phyloP scores from a whole-genome alignment of 2,797 vertebrate genomes.

The Knipowitschia caucasica region DNA sequence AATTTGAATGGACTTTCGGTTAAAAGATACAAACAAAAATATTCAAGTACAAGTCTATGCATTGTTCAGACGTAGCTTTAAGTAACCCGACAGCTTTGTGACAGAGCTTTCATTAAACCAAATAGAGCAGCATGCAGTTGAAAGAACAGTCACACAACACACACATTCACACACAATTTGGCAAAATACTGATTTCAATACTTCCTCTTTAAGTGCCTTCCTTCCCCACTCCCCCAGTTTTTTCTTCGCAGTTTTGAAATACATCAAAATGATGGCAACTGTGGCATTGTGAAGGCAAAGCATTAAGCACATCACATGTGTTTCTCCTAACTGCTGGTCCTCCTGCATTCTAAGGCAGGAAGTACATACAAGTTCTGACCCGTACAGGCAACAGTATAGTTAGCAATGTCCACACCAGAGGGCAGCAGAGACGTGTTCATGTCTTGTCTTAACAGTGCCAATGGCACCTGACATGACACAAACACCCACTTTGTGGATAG shows the following conservation, averaged over 20 bases:
- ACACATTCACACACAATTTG: conserved; percentile 84
- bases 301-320: conserved; percentile 27
- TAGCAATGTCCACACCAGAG: conserved; percentile 35
- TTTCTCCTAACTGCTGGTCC: conserved; percentile 23
- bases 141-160: conserved; percentile 73
- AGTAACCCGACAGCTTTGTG: conserved; percentile 57
- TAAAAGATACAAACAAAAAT: neutral
- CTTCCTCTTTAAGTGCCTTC: conserved; percentile 20
- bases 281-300: conserved; percentile 42
- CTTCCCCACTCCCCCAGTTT: conserved; percentile 22
- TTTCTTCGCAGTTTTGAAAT: conserved; percentile 33
- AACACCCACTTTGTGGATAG: conserved; percentile 28
- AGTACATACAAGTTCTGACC: conserved; percentile 76
- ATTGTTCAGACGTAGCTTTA: conserved; percentile 17
- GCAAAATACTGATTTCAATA: conserved; percentile 80
- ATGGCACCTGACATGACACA: conserved; percentile 31
- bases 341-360: conserved; percentile 80
- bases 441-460: conserved; percentile 27
- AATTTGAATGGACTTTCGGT: neutral
- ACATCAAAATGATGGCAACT: conserved; percentile 30
- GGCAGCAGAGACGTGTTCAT: conserved; percentile 51
- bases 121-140: conserved; percentile 95
- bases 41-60: conserved; percentile 9
- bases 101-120: conserved; percentile 75
- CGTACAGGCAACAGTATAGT: conserved; percentile 57